Base-by-base conservation (phyloP, 1,140 invertebrate species). In the Mactra quadrangularis region DNA sequence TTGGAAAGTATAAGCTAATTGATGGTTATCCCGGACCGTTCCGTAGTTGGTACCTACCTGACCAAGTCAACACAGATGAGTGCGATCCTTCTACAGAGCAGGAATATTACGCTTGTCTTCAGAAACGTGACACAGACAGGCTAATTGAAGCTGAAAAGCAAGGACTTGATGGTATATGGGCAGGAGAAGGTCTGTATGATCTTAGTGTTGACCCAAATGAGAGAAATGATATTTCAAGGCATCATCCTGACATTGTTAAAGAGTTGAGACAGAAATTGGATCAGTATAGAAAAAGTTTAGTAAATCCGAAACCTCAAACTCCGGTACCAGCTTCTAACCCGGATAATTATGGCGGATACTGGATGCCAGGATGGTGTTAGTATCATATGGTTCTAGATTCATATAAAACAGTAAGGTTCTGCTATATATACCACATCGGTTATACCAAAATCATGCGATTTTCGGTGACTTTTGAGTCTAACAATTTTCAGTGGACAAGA, bases 301-400 rank as follows among this genome's bases (percentile, higher is more conserved):
- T 88, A 1, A 60, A 82, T 22, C 79, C 87, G 0, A 60, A 77
- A 15, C 70, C 52, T 22, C 84, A 77, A 7, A 52, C 66, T 33
- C 0, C 3, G 27, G 70, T 79, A n/a, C 87, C 87, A 0, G 57
- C 17, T 15, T 25, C 72, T 31, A 53, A 87, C 52, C 87, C 87
- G 0, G 27, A 74, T 13, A 53, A 86, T 15, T 87, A 50, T 38
- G 82, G 78, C 3, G 86, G 87, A 19, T 78, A 76, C 3, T 88
- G 87, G 87, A 79, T 47, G 11, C 86, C 87, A 1, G 87, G 87
- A 19, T 88, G 87, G 87, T 88, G 87, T 82, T 87, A 45, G n/a
- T n/a, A n/a, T n/a, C n/a, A n/a, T n/a, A n/a, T n/a, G n/a, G n/a
- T n/a, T n/a, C n/a, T n/a, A n/a, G n/a, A n/a, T n/a, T n/a, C n/a